These are phyloP conservation scores for Oncorhynchus masou DNA, from an alignment of 2,113 vertebrate species.

Conservation along the genomic window DNA sequence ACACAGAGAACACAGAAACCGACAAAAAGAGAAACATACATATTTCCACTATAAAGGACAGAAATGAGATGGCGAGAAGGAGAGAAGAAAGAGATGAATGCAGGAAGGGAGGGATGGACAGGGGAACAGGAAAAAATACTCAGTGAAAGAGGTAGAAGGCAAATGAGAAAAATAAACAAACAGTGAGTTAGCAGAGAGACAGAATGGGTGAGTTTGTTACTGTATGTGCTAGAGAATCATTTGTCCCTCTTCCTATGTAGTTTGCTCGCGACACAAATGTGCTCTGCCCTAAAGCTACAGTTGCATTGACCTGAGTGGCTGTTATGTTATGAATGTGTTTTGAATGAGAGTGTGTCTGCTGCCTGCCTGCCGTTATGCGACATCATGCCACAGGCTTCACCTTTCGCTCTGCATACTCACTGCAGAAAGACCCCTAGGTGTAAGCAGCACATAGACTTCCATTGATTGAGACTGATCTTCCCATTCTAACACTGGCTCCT, in stretches of 20 bases:
- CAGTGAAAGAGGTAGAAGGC: background rate
- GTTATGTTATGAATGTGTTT: too few species aligned
- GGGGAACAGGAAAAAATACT: background rate
- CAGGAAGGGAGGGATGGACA: background rate
- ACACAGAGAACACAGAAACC: slow-evolving; percentile 24
- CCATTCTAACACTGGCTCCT: too few species aligned
- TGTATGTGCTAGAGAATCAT: background rate
- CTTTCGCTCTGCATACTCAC: too few species aligned
- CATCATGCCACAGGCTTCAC: too few species aligned
- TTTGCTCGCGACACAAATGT: background rate
- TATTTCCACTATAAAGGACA: background rate
- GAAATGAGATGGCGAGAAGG: background rate
- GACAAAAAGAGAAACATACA: background rate
- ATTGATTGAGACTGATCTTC: too few species aligned
- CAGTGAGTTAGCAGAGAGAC: background rate
- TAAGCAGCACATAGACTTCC: too few species aligned
- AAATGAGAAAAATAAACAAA: background rate
- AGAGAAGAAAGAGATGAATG: background rate
- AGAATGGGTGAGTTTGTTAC: background rate
- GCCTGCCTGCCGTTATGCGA: too few species aligned
- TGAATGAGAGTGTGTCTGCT: too few species aligned
- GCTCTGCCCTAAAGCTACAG: too few species aligned
- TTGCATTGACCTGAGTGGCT: too few species aligned
- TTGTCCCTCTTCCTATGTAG: background rate
- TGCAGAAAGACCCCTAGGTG: too few species aligned